Evolutionary conservation across 30 jellyfish, hydroid and myxozoan species (phyloP).

Genomic region (Turritopsis rubra): DNA sequence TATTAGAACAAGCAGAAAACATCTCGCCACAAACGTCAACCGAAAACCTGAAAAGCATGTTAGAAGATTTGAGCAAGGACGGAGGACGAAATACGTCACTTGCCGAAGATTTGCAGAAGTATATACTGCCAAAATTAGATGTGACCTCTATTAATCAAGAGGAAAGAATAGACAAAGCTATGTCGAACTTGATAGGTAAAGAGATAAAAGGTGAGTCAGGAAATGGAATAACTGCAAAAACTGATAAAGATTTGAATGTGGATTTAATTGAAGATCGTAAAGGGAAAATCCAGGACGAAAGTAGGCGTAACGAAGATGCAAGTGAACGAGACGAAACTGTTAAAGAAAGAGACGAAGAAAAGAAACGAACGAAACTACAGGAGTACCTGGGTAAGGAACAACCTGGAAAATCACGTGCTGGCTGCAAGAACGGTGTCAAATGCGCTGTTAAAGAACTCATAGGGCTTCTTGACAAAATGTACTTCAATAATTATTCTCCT

Average conservation of each 20-base stretch:
- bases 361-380: not conserved
- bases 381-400: not conserved
- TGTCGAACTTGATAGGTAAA: not conserved
- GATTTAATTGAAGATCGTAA: not conserved
- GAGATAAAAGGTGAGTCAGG: not conserved
- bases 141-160: not conserved
- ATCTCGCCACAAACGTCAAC: not conserved
- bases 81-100: slow-evolving; percentile 22
- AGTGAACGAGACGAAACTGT: not conserved
- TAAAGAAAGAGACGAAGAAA: not conserved
- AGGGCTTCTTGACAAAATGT: not conserved
- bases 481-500: not conserved
- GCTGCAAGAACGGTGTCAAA: slow-evolving; percentile 3
- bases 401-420: not conserved
- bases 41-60: slow-evolving; percentile 49
- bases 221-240: not conserved
- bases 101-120: not conserved
- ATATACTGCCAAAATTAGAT: not conserved
- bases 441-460: slow-evolving; percentile 5
- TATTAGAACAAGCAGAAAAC: not conserved
- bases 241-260: not conserved
- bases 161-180: not conserved
- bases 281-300: not conserved
- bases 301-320: not conserved
- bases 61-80: slow-evolving; percentile 47